Conservation (phyloP, 2,113 vertebrate species). For the Pluvianellus socialis region DNA sequence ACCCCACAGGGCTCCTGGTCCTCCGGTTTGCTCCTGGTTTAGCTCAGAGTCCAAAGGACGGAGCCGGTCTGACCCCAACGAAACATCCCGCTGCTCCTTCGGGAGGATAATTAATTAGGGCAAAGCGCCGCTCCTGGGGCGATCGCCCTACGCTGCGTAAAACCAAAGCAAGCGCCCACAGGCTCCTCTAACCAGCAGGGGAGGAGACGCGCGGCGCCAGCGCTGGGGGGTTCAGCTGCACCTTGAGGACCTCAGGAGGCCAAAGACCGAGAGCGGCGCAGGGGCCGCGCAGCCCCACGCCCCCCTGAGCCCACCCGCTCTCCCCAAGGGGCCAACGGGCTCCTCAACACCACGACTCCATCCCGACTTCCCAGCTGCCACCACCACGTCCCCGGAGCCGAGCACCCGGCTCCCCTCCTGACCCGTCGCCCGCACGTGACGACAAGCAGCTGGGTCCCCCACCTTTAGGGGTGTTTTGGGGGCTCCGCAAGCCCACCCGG, state of each 20-base stretch:
- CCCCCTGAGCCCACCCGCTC: fast-evolving
- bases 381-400: fast-evolving
- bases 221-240: fast-evolving
- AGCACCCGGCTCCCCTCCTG: fast-evolving
- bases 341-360: fast-evolving
- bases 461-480: neutral
- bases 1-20: neutral
- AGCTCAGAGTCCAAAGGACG: neutral
- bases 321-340: fast-evolving
- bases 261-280: neutral
- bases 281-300: neutral
- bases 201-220: too few species aligned
- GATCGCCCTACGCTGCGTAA: fast-evolving
- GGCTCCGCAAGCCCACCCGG: fast-evolving
- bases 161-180: fast-evolving
- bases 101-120: neutral
- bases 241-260: neutral
- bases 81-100: fast-evolving
- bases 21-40: neutral
- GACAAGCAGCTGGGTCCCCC: fast-evolving
- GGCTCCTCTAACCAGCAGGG: neutral
- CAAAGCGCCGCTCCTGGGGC: neutral
- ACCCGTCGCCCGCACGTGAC: fast-evolving
- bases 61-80: neutral
- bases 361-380: fast-evolving